Evolutionary conservation across 2,797 vertebrate genomes (phyloP).

Genomic region (Poecilia gillii): DNA sequence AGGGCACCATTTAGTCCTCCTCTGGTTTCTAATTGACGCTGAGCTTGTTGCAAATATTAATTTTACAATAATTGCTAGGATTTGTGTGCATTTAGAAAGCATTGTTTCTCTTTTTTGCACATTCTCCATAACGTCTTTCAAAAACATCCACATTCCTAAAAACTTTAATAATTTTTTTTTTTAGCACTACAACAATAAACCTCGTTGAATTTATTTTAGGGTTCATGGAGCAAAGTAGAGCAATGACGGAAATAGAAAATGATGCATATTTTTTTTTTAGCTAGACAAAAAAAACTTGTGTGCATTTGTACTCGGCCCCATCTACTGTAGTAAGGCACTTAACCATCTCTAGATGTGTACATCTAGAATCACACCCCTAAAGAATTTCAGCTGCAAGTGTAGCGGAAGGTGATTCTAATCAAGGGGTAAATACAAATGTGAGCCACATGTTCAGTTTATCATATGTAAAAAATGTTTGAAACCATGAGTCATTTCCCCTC

Average conservation of each 20-base stretch:
- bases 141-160: not conserved
- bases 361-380: not conserved
- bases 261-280: not conserved
- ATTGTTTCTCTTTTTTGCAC: not conserved
- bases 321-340: not conserved
- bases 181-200: not conserved
- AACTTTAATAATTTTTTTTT: not conserved
- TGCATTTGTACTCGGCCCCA: not conserved
- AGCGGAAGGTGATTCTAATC: not conserved
- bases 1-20: slow-evolving; percentile 26
- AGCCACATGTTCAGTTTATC: not conserved
- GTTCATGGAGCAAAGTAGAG: not conserved
- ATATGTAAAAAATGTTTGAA: not conserved
- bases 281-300: not conserved
- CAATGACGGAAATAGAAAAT: not conserved
- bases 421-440: not conserved
- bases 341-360: not conserved
- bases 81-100: slow-evolving; percentile 2
- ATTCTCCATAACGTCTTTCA: not conserved
- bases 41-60: slow-evolving; percentile 8
- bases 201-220: not conserved
- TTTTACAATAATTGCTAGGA: not conserved
- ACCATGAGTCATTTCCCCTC: not conserved
- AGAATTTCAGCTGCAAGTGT: not conserved
- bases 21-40: slow-evolving; percentile 6